Conservation (phyloP, 2,888 invertebrate genomes). For the Quadroppia sp. region DNA sequence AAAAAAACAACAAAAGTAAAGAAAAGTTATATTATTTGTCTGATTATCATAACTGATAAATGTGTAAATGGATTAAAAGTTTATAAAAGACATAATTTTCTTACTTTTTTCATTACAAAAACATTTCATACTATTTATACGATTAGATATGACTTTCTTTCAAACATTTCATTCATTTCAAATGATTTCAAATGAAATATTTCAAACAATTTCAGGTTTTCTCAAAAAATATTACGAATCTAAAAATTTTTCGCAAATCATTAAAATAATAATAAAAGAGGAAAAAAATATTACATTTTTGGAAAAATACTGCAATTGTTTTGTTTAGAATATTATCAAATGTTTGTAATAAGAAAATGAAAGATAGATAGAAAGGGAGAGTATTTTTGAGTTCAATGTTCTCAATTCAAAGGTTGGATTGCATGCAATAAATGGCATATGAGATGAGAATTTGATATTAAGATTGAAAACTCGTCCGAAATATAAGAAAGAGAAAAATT, state of each 20-base stretch:
- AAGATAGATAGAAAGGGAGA: neutral
- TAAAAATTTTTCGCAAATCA: neutral
- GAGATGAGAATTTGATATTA: slow-evolving; percentile 6
- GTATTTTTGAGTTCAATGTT: slow-evolving; percentile 25
- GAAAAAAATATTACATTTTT: neutral
- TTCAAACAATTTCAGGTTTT: too few relatives aligned
- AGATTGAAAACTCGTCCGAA: slow-evolving; percentile 30
- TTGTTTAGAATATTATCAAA: neutral
- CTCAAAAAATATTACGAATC: too few relatives aligned
- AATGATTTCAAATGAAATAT: too few relatives aligned
- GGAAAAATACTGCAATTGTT: neutral
- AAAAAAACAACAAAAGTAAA: too few relatives aligned
- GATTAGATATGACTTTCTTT: too few relatives aligned
- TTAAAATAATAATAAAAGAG: neutral
- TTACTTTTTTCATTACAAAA: too few relatives aligned
- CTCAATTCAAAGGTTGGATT: slow-evolving; percentile 6
- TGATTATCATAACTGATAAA: too few relatives aligned
- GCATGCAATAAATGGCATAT: neutral
- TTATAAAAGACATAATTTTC: too few relatives aligned
- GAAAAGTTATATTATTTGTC: too few relatives aligned
- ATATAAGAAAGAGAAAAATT: slow-evolving; percentile 2
- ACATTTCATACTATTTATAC: too few relatives aligned
- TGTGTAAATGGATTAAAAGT: too few relatives aligned
- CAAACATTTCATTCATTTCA: too few relatives aligned
- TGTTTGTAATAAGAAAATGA: neutral